Evolutionary conservation across 2,888 invertebrate species (phyloP).

Genomic region (Yponomeuta malinellus): DNA sequence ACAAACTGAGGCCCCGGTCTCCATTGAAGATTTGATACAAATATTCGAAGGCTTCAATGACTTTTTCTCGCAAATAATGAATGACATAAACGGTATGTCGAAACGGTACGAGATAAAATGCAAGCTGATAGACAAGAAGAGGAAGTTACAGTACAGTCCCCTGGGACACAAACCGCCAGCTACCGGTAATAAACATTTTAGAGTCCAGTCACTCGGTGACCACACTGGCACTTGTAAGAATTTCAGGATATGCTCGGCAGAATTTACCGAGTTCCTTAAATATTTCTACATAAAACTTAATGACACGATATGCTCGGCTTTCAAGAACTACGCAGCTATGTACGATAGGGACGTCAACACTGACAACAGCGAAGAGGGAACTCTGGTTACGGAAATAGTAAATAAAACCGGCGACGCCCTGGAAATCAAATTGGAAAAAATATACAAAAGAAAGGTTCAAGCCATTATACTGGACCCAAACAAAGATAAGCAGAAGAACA

Average conservation of each 20-base stretch:
- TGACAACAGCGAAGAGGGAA: slow-evolving; percentile 31
- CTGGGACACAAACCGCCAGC: slow-evolving; percentile 10
- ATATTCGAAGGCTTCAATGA: slow-evolving; percentile 14
- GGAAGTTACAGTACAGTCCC: slow-evolving; percentile 10
- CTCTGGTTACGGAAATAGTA: slow-evolving; percentile 26
- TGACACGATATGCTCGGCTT: slow-evolving; percentile 37
- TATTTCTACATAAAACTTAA: slow-evolving; percentile 40
- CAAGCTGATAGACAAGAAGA: slow-evolving; percentile 26
- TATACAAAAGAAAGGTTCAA: not conserved
- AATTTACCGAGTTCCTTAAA: slow-evolving; percentile 38
- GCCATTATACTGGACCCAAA: slow-evolving; percentile 32
- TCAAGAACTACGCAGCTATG: slow-evolving; percentile 51
- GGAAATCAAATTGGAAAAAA: not conserved
- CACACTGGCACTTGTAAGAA: slow-evolving; percentile 28
- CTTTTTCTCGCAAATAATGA: slow-evolving; percentile 19
- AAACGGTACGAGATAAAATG: slow-evolving; percentile 36
- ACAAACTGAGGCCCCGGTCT: slow-evolving; percentile 21
- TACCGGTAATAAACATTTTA: not conserved
- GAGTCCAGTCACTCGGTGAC: not conserved
- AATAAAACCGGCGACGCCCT: slow-evolving; percentile 17
- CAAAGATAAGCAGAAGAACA: slow-evolving; percentile 33
- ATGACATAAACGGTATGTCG: slow-evolving; percentile 15
- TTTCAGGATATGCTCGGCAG: slow-evolving; percentile 45
- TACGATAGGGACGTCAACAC: slow-evolving; percentile 40
- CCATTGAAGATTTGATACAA: slow-evolving; percentile 2